Percentiles rank a stretch among this genome's conserved stretches.
Conservation (phyloP, 53 echinoderm and acorn worm species). For the Glandiceps talaboti region DNA sequence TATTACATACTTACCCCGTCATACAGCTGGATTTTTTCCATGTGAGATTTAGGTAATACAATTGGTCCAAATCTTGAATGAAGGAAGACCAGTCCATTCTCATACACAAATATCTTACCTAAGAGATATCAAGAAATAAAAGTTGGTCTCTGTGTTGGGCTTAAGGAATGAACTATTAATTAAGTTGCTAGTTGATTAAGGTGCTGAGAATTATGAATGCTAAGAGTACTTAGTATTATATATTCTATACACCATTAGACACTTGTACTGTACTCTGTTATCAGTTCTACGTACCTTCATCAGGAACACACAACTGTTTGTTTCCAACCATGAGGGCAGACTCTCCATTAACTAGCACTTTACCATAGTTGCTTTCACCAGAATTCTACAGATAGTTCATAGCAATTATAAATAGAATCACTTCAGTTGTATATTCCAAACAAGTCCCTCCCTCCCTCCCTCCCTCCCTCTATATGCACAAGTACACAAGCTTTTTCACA, state of each 20-base stretch:
- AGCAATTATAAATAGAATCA: too few relatives aligned
- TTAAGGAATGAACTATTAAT: too few relatives aligned
- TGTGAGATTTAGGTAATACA: constrained; percentile 72
- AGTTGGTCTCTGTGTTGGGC: too few relatives aligned
- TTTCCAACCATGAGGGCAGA: constrained; percentile 50
- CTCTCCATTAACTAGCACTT: constrained; percentile 54
- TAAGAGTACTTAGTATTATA: too few relatives aligned
- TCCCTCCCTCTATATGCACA: too few relatives aligned
- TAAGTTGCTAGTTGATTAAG: too few relatives aligned
- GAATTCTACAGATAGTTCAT: neutral
- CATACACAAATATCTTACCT: constrained; percentile 73
- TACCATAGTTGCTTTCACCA: constrained; percentile 43
- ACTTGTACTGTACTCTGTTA: too few relatives aligned
- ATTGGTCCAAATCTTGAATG: constrained; percentile 57
- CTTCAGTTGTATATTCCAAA: too few relatives aligned
- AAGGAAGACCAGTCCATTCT: constrained; percentile 66
- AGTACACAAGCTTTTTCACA: too few relatives aligned
- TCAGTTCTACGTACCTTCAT: constrained; percentile 41
- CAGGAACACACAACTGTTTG: constrained; percentile 29
- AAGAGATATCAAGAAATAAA: neutral
- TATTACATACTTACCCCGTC: constrained; percentile 73
- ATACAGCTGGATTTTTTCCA: constrained; percentile 73
- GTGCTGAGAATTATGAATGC: too few relatives aligned
- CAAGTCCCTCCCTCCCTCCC: too few relatives aligned
- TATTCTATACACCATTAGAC: too few relatives aligned